Evolutionary conservation across 2,797 vertebrate species (phyloP), one percentile per base, ranked within the genome.

Genomic region (Propithecus perrieri): DNA sequence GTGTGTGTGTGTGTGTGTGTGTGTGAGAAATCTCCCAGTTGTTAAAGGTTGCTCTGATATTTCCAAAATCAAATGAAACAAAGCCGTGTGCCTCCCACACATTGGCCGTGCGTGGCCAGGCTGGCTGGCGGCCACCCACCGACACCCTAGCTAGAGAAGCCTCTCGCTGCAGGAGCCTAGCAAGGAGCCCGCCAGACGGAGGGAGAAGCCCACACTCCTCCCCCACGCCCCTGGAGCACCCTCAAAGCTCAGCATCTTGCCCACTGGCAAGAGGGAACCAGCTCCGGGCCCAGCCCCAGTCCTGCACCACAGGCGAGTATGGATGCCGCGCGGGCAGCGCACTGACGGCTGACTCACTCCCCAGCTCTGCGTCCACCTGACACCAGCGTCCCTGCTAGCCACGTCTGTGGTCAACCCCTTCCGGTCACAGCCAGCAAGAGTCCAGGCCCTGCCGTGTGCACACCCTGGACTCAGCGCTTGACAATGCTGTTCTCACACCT

Each of bases 11-110:
- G 53, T 55, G 53, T 59, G 26, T 59, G 46, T 1, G 2, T 24
- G n/a, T n/a, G 48, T 17, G 26, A 11, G 18, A 11, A 43, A 14
- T 53, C 48, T 67, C 11, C 55, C 14, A 2, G 35, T 5, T 46
- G 26, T 48, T 46, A 38, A 48, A 75, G 11, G 59, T 89, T 24
- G 17, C 41, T 76, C 55, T n/a, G 74, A 43, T 69, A 55, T 74
- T 53, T 59, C 76, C 41, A 28, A 72, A 93, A 91, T 79, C 38
- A 69, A 96, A 94, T 92, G 79, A 96, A 96, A 81, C 59, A 41
- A 72, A 67, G 71, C 46, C 11, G 22, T 55, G 9, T 67, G 55
- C 33, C 80, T 55, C 75, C 7, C 11, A 46, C 72, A 41, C 33
- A 22, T 11, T 17, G 33, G 33, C 30, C 33, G 18, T 0, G 13